Base-by-base conservation (phyloP, 1,140 invertebrate genomes). In the Orussus abietinus region DNA sequence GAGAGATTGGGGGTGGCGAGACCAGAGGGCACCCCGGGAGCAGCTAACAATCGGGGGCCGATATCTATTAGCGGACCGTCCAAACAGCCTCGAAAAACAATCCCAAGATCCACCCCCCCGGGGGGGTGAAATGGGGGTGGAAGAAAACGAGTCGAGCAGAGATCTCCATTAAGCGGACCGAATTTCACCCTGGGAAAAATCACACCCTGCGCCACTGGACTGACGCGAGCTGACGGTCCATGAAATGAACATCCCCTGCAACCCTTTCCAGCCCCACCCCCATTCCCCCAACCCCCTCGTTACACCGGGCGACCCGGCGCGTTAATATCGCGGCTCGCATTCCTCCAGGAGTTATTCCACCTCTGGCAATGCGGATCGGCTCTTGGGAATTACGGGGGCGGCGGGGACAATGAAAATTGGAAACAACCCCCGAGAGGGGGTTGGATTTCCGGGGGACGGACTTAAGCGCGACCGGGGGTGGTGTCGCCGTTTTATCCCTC, bases 171-270 rank as follows among this genome's bases (percentile, higher is more conserved):
- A 66, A 65, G 59, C 55, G 62, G 57, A 66, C 48, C 58, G 55
- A 62, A 65, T 66, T 65, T 65, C 53, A n/a, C n/a, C 36, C 49
- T 54, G 49, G 53, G 49, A 68, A 65, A 68, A 66, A 66, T 66
- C 55, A 58, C 60, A 58, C 51, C 42, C 51, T 54, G 52, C 45
- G 56, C 55, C 55, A 62, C 60, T 60, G 53, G 53, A 60, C 57
- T 64, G 63, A 65, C 59, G 49, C 54, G 58, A 69, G 26, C 56
- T 60, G 68, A 61, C 68, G 65, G 62, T 54, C 64, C 68, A 67
- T 71, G 68, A 69, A 71, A 69, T 71, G 62, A 69, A 67, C 64
- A 59, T 55, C 57, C 52, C 47, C 57, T 52, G n/a, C n/a, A n/a
- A n/a, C n/a, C n/a, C n/a, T n/a, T n/a, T n/a, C n/a, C n/a, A n/a